Evolutionary conservation across 1,140 invertebrate genomes (phyloP).

Genomic region (Caenorhabditis tropicalis): DNA sequence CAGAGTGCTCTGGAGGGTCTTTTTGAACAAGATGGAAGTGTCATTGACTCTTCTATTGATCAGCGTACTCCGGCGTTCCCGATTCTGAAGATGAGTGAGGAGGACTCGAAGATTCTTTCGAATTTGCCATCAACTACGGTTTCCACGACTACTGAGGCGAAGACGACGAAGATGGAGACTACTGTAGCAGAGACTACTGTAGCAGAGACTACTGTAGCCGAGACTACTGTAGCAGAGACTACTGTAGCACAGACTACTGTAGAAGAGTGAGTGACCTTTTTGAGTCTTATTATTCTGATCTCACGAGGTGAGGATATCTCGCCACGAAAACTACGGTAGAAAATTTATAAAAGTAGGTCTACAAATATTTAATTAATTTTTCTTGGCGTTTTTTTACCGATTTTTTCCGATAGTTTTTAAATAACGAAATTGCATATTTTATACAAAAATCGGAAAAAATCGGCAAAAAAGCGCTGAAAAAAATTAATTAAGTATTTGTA

Average conservation of each 20-base stretch:
- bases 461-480: too few relatives aligned
- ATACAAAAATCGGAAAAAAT: too few relatives aligned
- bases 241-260: background rate
- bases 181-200: background rate
- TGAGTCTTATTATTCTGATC: too few relatives aligned
- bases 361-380: too few relatives aligned
- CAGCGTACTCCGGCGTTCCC: constrained; percentile 4
- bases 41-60: constrained; percentile 1
- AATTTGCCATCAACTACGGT: background rate
- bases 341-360: too few relatives aligned
- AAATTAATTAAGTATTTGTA: too few relatives aligned
- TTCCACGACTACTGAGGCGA: background rate
- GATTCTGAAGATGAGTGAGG: constrained; percentile 26
- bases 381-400: too few relatives aligned
- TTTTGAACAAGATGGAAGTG: constrained; percentile 34
- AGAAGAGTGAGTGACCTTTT: too few relatives aligned
- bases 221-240: background rate
- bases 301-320: too few relatives aligned
- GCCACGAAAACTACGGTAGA: too few relatives aligned
- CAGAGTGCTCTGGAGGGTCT: constrained; percentile 26
- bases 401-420: too few relatives aligned
- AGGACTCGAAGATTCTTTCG: background rate
- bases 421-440: too few relatives aligned
- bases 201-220: background rate
- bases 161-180: background rate